Conservation (phyloP, 2,797 vertebrate species). For the Chaenodraco wilsoni region DNA sequence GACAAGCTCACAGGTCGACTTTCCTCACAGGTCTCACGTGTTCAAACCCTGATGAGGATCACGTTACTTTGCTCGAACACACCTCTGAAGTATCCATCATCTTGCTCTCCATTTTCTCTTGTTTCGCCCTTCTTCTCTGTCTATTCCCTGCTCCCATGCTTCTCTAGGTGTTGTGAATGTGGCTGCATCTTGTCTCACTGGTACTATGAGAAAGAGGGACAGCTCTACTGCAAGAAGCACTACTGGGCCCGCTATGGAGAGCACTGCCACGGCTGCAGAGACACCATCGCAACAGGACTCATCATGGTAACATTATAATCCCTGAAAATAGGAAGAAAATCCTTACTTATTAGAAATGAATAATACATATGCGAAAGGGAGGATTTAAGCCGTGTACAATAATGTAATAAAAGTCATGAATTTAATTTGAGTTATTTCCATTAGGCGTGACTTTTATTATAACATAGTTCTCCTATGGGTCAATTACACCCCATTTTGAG, state of each 20-base stretch:
- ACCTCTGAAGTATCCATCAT: conserved; percentile 7
- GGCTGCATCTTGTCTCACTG: conserved; percentile 89
- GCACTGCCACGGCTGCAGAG: conserved; percentile 92
- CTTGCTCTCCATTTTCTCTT: conserved; percentile 13
- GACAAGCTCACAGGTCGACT: conserved; percentile 25
- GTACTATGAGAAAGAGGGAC: conserved; percentile 95
- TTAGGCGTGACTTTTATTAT: too few species aligned
- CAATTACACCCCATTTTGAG: background rate
- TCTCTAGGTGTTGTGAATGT: conserved; percentile 92
- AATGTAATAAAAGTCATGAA: background rate
- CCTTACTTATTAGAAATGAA: background rate
- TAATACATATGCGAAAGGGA: background rate
- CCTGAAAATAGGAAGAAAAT: background rate
- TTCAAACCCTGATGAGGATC: conserved; percentile 40
- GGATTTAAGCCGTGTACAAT: too few species aligned
- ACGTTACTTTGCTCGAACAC: conserved; percentile 32
- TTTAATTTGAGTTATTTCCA: too few species aligned
- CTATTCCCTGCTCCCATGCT: background rate
- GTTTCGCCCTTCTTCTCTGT: background rate
- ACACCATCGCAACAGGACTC: conserved; percentile 92
- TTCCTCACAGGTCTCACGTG: conserved; percentile 35
- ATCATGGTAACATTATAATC: conserved; percentile 88
- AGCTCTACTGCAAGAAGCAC: conserved; percentile 95
- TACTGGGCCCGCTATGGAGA: conserved; percentile 94
- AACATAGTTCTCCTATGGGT: background rate